Conservation (phyloP, 2,113 vertebrate genomes). For the Colaptes auratus region DNA sequence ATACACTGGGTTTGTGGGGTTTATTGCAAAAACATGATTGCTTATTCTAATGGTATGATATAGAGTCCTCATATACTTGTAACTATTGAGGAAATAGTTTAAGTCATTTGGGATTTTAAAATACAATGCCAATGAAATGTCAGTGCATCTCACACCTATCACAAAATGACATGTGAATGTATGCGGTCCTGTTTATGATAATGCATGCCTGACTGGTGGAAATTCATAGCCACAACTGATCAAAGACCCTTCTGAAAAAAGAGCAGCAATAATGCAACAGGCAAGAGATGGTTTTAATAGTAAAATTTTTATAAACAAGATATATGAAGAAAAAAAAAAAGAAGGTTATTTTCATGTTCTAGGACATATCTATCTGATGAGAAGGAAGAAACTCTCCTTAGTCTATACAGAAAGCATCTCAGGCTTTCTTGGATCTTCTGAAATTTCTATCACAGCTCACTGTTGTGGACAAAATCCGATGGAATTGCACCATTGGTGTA, state of each 20-base stretch:
- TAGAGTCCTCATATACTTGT: not conserved
- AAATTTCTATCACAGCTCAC: not conserved
- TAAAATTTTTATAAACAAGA: not conserved
- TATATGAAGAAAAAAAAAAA: not conserved
- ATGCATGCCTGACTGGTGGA: fast-evolving
- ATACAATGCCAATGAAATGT: not conserved
- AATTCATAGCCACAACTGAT: not conserved
- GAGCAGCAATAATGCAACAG: not conserved
- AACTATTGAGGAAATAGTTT: not conserved
- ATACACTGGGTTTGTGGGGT: not conserved
- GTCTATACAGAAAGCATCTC: not conserved
- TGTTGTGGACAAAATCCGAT: not conserved
- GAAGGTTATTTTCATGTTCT: not conserved
- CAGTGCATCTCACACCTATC: not conserved
- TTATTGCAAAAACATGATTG: not conserved
- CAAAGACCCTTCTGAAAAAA: not conserved
- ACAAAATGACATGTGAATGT: not conserved
- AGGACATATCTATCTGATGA: not conserved
- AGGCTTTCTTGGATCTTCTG: not conserved
- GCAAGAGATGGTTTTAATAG: not conserved
- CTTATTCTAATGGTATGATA: not conserved
- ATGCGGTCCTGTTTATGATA: not conserved
- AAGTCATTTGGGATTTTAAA: not conserved
- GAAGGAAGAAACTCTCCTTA: not conserved
- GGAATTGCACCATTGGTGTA: not conserved